These are phyloP conservation scores for Schizotus pectinicornis DNA, from an alignment of 2,888 invertebrate species.

Conservation along the genomic window DNA sequence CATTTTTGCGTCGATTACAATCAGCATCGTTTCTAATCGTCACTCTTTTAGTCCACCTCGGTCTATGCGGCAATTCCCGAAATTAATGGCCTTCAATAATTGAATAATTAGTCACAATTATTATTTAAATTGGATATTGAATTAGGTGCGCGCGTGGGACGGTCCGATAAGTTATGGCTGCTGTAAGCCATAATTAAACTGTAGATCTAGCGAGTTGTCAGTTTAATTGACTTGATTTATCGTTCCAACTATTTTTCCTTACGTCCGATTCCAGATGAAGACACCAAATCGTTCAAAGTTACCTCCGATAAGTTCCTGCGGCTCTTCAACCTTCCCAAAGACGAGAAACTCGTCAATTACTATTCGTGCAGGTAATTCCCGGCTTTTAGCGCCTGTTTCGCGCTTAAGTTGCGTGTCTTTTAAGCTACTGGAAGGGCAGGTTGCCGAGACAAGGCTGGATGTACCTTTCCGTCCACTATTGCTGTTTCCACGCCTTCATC, in stretches of 20 bases:
- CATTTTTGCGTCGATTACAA: too few species aligned
- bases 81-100: too few species aligned
- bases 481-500: conserved; percentile 95
- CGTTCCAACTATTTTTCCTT: background rate
- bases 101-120: too few species aligned
- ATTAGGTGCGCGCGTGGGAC: too few species aligned
- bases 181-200: too few species aligned
- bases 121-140: too few species aligned
- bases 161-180: too few species aligned
- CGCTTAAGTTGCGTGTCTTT: conserved; percentile 19
- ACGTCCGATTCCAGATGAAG: conserved; percentile 68
- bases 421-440: conserved; percentile 90
- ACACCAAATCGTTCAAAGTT: conserved; percentile 78
- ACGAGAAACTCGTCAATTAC: conserved; percentile 95
- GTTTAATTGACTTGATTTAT: too few species aligned
- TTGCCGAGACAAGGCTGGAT: conserved; percentile 96
- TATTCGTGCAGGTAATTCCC: conserved; percentile 84
- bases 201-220: too few species aligned
- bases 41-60: too few species aligned
- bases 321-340: conserved; percentile 87
- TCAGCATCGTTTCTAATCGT: too few species aligned
- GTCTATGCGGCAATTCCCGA: too few species aligned
- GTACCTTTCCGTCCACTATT: conserved; percentile 94
- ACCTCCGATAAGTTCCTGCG: conserved; percentile 84
- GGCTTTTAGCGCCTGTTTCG: background rate